These are phyloP conservation scores for Paelopatides confundens DNA, from an alignment of 53 echinoderm and acorn worm species.

Conservation along the genomic window DNA sequence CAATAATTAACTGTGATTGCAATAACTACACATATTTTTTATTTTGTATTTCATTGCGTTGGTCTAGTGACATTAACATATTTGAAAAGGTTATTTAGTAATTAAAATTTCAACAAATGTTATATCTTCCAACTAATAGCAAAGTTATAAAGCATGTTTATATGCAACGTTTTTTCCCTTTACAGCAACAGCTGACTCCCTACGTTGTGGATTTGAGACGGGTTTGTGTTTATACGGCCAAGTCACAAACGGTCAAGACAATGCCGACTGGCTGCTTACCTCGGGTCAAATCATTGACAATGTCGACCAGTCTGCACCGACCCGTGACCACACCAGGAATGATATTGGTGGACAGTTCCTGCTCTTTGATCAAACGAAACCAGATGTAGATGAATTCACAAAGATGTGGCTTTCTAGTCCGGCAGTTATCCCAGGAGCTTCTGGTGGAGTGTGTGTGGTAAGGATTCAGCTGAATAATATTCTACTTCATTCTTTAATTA, in stretches of 20 bases:
- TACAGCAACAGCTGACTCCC: too few species aligned
- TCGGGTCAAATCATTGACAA: conserved; percentile 32
- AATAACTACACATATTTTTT: too few species aligned
- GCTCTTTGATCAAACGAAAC: conserved; percentile 41
- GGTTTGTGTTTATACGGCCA: conserved; percentile 51
- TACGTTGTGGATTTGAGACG: conserved; percentile 56
- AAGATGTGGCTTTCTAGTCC: conserved; percentile 40
- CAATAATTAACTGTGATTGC: too few species aligned
- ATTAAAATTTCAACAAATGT: too few species aligned
- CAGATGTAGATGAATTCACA: not conserved
- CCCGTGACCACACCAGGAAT: conserved; percentile 66
- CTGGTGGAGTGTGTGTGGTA: not conserved
- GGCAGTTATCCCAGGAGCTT: not conserved
- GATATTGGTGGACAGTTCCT: conserved; percentile 72
- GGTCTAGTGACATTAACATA: too few species aligned
- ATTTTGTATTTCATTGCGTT: too few species aligned
- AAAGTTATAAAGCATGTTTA: too few species aligned
- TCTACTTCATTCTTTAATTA: too few species aligned
- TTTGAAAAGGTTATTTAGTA: too few species aligned
- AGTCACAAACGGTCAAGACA: conserved; percentile 25
- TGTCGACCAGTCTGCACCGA: conserved; percentile 56
- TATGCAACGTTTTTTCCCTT: too few species aligned
- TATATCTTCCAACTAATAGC: too few species aligned
- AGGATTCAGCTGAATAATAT: not conserved
- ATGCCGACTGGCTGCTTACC: conserved; percentile 60